Percentiles rank a stretch among this genome's conserved stretches.
These are phyloP conservation scores for Lissonota sp. DNA, from an alignment of 2,888 invertebrate genomes.

Conservation along the genomic window DNA sequence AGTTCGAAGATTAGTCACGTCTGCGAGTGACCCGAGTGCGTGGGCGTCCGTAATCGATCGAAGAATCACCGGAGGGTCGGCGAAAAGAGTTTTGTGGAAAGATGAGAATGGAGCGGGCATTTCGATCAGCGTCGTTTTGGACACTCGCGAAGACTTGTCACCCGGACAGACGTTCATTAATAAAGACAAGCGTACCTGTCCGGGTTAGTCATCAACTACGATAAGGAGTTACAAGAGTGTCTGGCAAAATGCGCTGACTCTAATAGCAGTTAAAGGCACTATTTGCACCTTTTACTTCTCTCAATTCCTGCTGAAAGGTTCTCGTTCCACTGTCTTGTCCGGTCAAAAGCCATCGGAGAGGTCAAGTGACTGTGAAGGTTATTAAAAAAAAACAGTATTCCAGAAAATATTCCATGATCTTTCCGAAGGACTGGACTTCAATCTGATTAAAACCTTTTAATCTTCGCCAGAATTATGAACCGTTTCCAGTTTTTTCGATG, in stretches of 20 bases:
- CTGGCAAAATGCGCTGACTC: conserved; percentile 52
- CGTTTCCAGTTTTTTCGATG: too few relatives aligned
- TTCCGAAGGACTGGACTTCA: too few relatives aligned
- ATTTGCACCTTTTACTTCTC: too few relatives aligned
- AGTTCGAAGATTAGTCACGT: not conserved
- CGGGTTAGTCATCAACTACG: conserved; percentile 59
- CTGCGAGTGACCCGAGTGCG: conserved; percentile 7
- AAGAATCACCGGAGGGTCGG: conserved; percentile 42
- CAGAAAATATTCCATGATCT: too few relatives aligned
- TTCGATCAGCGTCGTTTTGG: conserved; percentile 46
- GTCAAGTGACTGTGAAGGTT: too few relatives aligned
- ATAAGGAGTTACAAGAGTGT: conserved; percentile 57
- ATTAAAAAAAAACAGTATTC: too few relatives aligned
- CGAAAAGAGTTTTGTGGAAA: conserved; percentile 49
- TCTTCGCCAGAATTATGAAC: too few relatives aligned
- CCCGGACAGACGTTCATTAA: conserved; percentile 69
- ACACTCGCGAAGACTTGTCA: conserved; percentile 46
- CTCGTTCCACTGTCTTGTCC: too few relatives aligned
- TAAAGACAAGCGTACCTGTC: conserved; percentile 53
- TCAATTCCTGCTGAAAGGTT: too few relatives aligned
- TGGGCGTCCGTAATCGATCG: conserved; percentile 56
- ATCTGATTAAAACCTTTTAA: too few relatives aligned
- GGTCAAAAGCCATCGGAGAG: too few relatives aligned
- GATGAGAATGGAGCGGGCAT: conserved; percentile 65
- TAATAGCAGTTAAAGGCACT: too few relatives aligned